A percentile compares a stretch with the other conserved stretches of the same genome.
Conservation (phyloP, 2,888 invertebrate species). For the Drosophila acutilabella region DNA sequence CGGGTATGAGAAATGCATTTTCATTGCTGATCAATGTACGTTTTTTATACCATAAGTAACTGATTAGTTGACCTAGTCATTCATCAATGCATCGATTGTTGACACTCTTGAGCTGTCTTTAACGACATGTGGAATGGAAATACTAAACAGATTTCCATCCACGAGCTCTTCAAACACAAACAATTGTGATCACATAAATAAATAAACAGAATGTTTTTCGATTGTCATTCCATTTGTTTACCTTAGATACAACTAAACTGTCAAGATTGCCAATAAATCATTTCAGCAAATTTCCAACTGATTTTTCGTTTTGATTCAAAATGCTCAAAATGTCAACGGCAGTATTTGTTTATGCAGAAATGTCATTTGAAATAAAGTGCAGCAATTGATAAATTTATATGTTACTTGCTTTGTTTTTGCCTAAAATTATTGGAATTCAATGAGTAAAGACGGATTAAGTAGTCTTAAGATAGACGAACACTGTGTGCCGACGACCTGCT, state of each 20-base stretch:
- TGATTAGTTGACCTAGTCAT: conserved; percentile 18
- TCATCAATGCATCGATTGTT: conserved; percentile 11
- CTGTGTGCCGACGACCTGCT: conserved; percentile 25
- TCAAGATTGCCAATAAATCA: conserved; percentile 26
- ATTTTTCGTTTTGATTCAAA: not conserved
- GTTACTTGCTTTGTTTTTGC: conserved; percentile 1
- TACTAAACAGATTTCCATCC: conserved; percentile 12
- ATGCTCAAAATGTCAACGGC: not conserved
- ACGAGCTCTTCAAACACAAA: not conserved
- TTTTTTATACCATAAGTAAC: not conserved
- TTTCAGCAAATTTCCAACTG: not conserved
- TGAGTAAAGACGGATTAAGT: conserved; percentile 28
- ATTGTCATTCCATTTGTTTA: conserved; percentile 8
- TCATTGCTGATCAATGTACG: not conserved
- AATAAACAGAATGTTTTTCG: conserved; percentile 29
- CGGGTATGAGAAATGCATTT: not conserved
- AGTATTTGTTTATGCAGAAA: not conserved
- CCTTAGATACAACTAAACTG: not conserved
- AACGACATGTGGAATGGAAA: conserved; percentile 9
- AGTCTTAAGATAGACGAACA: conserved; percentile 52
- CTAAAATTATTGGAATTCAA: conserved; percentile 1
- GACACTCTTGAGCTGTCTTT: conserved; percentile 17
- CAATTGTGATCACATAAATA: conserved; percentile 18
- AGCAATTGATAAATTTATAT: conserved; percentile 27
- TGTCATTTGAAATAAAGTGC: not conserved